A percentile compares a stretch with the other conserved stretches of the same genome.
phyloP scores from a whole-genome alignment of 2,113 vertebrate species.

The Actenoides lindsayi region DNA sequence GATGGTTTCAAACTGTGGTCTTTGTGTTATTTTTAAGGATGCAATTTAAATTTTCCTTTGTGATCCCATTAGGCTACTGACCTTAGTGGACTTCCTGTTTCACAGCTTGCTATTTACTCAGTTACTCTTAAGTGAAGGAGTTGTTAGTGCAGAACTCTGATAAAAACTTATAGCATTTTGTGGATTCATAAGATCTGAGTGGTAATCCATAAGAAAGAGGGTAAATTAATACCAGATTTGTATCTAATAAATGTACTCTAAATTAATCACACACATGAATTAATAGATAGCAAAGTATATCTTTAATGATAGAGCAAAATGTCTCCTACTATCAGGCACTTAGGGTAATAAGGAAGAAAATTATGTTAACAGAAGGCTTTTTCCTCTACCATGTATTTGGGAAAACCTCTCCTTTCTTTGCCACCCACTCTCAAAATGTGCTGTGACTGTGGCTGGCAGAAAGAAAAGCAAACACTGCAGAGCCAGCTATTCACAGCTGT shows the following conservation, averaged over 20 bases:
- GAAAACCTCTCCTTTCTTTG: slow-evolving; percentile 21
- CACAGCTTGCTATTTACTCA: not conserved
- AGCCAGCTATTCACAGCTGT: slow-evolving; percentile 47
- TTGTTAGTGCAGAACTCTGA: not conserved
- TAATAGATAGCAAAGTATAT: not conserved
- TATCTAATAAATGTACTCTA: not conserved
- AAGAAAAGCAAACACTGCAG: slow-evolving; percentile 11
- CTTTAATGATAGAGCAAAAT: not conserved
- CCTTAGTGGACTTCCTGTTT: not conserved
- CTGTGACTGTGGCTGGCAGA: slow-evolving; percentile 11
- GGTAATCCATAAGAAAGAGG: not conserved
- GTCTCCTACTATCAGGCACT: not conserved
- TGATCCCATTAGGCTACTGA: not conserved
- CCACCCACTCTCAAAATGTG: not conserved
- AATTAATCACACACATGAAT: not conserved
- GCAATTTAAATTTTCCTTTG: not conserved
- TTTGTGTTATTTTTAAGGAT: not conserved
- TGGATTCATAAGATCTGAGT: not conserved
- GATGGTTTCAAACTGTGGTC: not conserved
- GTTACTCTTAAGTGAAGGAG: not conserved
- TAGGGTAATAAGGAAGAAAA: not conserved
- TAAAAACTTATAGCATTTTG: not conserved
- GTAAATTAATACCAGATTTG: not conserved
- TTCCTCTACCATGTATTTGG: not conserved
- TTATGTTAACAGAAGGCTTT: not conserved